Base-by-base conservation (phyloP, 2,113 vertebrate genomes). In the Lagopus leucura region DNA sequence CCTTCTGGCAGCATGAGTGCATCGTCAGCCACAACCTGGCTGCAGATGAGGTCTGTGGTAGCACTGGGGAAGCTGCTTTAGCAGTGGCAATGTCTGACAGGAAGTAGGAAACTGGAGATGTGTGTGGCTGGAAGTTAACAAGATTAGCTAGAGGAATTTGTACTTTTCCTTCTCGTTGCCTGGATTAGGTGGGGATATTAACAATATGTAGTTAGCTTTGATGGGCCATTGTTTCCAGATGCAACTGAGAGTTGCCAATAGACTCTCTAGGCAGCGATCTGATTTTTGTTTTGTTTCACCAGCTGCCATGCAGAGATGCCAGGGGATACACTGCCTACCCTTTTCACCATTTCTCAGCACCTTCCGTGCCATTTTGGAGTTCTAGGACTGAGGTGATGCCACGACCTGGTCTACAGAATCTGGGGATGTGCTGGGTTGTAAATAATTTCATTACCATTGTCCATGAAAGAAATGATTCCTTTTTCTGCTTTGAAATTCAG, bases 141-240 rank as follows among this genome's bases (percentile, higher is more conserved):
- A 73, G 71, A 67, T 88, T 95, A 88, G 21, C 47, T 70, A 22
- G 19, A 50, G 72, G 36, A 86, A 72, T 82, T 55, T 38, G 25
- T 38, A 50, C 60, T 88, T 86, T 73, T 66, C 71, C 89, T 73
- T 82, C 58, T 64, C 0, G 0, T 72, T 84, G 71, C 60, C 87
- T 85, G 89, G 82, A 83, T 93, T 92, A 95, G 95, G 95, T 94
- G 58, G 82, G 60, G 61, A 63, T 82, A 30, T 86, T 89, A 88
- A 94, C 89, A 92, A 92, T 91, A 60, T 1, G 0, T 91, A 91
- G 94, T 96, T 96, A 96, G 89, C 89, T 92, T 80, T 96, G 93
- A 95, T 96, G 94, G 94, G 91, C 94, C 94, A 91, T 97, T 96
- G 96, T 96, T 96, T 82, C 89, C 95, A 96, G 95, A 93, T 97